Conservation (phyloP, 2,797 vertebrate species). For the Acanthis flammea region DNA sequence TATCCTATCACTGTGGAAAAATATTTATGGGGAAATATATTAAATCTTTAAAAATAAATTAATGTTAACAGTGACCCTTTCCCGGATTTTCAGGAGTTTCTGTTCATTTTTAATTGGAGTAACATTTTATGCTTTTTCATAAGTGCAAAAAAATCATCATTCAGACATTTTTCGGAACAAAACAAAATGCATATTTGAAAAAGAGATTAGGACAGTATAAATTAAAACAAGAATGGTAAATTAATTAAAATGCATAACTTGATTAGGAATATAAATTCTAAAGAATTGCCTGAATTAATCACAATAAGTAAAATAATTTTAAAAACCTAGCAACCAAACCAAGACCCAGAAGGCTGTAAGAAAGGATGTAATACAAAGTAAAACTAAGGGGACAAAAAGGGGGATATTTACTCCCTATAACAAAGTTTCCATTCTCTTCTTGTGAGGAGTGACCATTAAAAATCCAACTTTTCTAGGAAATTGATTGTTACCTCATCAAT, state of each 20-base stretch:
- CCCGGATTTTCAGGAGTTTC: not conserved
- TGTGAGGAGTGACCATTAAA: not conserved
- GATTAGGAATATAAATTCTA: not conserved
- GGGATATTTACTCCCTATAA: not conserved
- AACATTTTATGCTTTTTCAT: not conserved
- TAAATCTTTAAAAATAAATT: not conserved
- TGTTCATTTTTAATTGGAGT: not conserved
- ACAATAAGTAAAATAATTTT: not conserved
- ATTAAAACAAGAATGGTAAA: not conserved
- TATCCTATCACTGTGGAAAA: not conserved
- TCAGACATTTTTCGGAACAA: not conserved
- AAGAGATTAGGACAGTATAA: not conserved
- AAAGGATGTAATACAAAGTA: not conserved
- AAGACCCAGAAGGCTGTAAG: not conserved
- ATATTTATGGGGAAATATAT: not conserved
- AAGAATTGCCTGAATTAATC: not conserved
- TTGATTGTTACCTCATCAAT: not conserved
- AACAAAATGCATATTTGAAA: not conserved
- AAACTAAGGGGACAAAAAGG: not conserved
- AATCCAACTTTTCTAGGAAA: not conserved
- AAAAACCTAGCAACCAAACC: not conserved
- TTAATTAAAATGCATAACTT: not conserved
- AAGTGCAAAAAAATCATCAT: not conserved
- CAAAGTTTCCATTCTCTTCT: not conserved
- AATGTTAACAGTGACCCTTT: not conserved